Evolutionary conservation across 2,113 vertebrate species (phyloP), one percentile per base, ranked within the genome.

Genomic region (Aegotheles bennettii): DNA sequence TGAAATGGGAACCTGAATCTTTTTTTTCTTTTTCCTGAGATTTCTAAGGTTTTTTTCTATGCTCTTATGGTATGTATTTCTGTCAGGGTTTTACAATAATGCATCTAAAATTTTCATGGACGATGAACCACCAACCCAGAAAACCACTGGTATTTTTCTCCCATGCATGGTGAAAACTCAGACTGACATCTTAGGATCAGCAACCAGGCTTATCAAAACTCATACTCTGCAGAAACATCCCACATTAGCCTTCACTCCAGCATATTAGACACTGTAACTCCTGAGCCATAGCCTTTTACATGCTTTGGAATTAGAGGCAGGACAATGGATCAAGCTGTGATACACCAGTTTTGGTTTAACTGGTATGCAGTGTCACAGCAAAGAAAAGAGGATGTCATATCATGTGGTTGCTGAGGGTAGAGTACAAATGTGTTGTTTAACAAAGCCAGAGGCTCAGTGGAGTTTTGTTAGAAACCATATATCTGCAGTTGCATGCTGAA

Each of bases 361-460:
- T 74, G 48, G 29, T 16, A 47, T 20, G 33, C 29, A 70, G 36
- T 21, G 26, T 59, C 16, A 71, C 51, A 33, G 23, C 8, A 68
- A 35, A 13, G 42, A 71, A 59, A 87, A 87, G 57, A 82, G 18
- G 13, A 20, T 24, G 14, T 38, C 13, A 5, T 15, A 54, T 42
- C 16, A 26, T 24, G 23, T 0, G 0, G 14, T 45, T 60, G 24
- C 21, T 23, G 23, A 9, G 16, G 7, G 6, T 24, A n/a, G 28
- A 63, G 5, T 48, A 60, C 23, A 60, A 54, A 31, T 4, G 28
- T 43, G 12, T 35, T 6, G 0, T 43, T 81, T 71, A 61, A 64
- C 14, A n/a, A 35, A 77, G 38, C 43, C 24, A 26, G 29, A 70
- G 26, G 14, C 26, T 71, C 0, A 1, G 18, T 43, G 16, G 20